Evolutionary conservation across 64 coral and sea anemone genomes (phyloP), one percentile per base, ranked within the genome.

Genomic region (Montipora capricornis): DNA sequence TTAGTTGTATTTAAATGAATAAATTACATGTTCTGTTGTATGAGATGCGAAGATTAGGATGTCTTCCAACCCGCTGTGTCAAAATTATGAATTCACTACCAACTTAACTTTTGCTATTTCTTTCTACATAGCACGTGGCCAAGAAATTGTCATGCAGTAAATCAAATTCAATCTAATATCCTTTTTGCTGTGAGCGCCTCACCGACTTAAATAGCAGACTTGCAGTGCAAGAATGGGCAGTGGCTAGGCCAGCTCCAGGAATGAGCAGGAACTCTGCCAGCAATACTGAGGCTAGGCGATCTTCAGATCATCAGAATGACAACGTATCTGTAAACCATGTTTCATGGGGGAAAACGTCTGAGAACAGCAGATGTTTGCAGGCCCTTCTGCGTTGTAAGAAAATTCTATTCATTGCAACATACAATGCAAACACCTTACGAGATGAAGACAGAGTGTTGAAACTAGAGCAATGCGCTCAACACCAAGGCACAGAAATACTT

Each of bases 321-420:
- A 49, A 81, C 79, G 44, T 81, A 81, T 81, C 44, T 13, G 44
- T 81, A 49, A 81, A 81, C 79, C 79, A 81, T 81, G 79, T 81
- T 53, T 81, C 58, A 49, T 59, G 79, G 79, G 79, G 79, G 44
- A 10, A 81, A 81, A 81, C 47, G 29, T 81, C 79, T 81, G 79
- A 55, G 79, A 81, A 81, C 29, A 81, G 79, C 79, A 81, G 79
- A 81, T 81, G 79, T 81, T 81, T 50, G 79, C 79, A 51, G 79
- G 79, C 79, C 79, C 79, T 81, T 81, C 79, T 81, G 79, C 79
- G 47, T 81, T 81, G 79, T 81, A 81, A 81, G 79, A 81, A 52
- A 81, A 51, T 49, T 81, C 79, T 81, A 81, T 81, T 81, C 79
- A 81, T 81, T 81, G 79, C 50, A 81, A 81, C 79, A 81, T 81